These are phyloP conservation scores for Ophthalmotilapia sp. DNA, from an alignment of 2,113 vertebrate species.

Conservation along the genomic window DNA sequence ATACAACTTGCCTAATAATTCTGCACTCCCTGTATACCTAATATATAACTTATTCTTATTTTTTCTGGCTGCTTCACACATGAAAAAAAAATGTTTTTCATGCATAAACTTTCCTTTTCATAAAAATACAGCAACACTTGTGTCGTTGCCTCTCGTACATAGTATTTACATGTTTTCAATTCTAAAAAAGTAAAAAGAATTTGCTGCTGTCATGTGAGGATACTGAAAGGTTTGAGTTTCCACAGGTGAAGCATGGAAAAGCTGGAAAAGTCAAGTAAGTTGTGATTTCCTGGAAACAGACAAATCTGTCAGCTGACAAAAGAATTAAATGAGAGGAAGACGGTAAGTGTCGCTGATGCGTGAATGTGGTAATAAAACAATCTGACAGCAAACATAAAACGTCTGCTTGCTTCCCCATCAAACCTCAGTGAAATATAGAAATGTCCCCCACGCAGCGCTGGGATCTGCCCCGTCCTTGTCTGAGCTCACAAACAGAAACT, in stretches of 20 bases:
- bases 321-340: background rate
- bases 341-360: background rate
- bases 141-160: background rate
- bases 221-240: background rate
- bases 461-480: background rate
- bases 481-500: background rate
- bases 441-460: background rate
- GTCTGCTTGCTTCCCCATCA: background rate
- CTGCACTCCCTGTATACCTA: background rate
- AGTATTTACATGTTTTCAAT: background rate
- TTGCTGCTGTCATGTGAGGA: background rate
- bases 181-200: background rate
- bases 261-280: background rate
- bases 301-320: background rate
- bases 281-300: background rate
- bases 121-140: background rate
- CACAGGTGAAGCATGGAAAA: background rate
- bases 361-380: background rate
- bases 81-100: background rate
- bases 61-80: background rate
- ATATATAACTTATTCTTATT: background rate
- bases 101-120: background rate
- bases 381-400: background rate
- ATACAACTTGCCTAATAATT: too few relatives aligned
- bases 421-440: slow-evolving; percentile 1